Evolutionary conservation across 2,113 vertebrate genomes (phyloP).

Genomic region (Parotia lawesii): DNA sequence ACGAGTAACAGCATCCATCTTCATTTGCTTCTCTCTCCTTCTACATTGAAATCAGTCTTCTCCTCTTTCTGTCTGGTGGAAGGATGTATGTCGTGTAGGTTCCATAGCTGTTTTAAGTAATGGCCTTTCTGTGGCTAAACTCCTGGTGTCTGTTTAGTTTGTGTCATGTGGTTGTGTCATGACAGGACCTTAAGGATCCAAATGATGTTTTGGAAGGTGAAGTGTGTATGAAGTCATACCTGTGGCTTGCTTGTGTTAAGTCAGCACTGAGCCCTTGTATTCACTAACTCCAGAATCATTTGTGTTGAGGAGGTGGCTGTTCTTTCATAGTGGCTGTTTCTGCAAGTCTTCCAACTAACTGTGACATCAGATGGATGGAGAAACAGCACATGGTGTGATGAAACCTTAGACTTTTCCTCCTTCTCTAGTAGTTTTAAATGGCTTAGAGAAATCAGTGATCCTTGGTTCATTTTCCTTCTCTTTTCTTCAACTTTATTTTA

Average conservation of each 20-base stretch:
- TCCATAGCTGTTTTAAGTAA: not conserved
- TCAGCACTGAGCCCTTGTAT: not conserved
- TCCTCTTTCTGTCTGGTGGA: not conserved
- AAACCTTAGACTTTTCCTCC: conserved; percentile 2
- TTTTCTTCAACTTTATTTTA: conserved; percentile 47
- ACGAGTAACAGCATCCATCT: not conserved
- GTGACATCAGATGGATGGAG: not conserved
- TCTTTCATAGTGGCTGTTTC: not conserved
- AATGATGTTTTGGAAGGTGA: not conserved
- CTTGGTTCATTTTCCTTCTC: conserved; percentile 50
- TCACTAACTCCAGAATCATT: not conserved
- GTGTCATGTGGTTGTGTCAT: not conserved
- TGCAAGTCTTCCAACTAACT: not conserved
- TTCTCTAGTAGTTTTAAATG: conserved; percentile 44
- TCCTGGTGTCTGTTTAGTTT: not conserved
- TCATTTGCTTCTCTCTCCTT: not conserved
- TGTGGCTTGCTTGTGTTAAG: not conserved
- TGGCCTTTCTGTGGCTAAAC: not conserved
- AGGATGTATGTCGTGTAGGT: not conserved
- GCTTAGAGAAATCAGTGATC: conserved; percentile 53
- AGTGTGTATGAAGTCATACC: not conserved
- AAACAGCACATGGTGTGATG: not conserved
- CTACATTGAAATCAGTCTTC: not conserved
- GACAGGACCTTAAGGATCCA: not conserved
- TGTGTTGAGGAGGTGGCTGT: not conserved